Conservation (phyloP, 2,888 invertebrate genomes). For the Apotomis capreana region DNA sequence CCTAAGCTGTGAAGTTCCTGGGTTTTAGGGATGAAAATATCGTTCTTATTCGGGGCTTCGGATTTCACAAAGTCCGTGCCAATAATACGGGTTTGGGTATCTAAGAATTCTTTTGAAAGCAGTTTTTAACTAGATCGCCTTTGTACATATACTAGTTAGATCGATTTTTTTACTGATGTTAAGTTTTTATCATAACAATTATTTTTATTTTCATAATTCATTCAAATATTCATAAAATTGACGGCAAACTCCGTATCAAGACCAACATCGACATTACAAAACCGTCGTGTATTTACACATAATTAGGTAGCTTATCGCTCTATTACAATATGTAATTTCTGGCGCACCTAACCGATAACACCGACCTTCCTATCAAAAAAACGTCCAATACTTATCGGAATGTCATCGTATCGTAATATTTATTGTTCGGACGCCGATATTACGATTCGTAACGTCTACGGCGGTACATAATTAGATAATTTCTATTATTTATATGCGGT, state of each 20-base stretch:
- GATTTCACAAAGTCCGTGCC: too few relatives aligned
- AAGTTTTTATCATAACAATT: background rate
- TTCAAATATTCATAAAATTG: too few relatives aligned
- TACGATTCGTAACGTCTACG: conserved; percentile 68
- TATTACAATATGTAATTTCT: conserved; percentile 76
- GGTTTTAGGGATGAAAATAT: too few relatives aligned
- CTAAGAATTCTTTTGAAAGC: too few relatives aligned
- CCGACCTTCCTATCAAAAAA: conserved; percentile 74
- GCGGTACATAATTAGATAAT: conserved; percentile 79
- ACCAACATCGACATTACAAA: conserved; percentile 32
- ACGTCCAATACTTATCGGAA: conserved; percentile 70
- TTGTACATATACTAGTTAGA: too few relatives aligned
- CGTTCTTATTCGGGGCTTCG: too few relatives aligned
- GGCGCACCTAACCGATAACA: conserved; percentile 70
- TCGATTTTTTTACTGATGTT: background rate
- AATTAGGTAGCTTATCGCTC: conserved; percentile 72
- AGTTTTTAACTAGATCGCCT: too few relatives aligned
- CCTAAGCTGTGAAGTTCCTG: too few relatives aligned
- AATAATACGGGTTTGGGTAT: too few relatives aligned
- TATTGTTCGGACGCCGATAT: conserved; percentile 61
- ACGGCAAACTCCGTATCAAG: background rate
- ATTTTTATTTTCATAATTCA: too few relatives aligned
- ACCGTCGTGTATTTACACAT: conserved; percentile 50
- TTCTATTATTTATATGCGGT: conserved; percentile 82
- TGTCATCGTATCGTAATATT: conserved; percentile 67